Evolutionary conservation across 2,113 vertebrate species (phyloP).

Genomic region (Spea multiplicata): DNA sequence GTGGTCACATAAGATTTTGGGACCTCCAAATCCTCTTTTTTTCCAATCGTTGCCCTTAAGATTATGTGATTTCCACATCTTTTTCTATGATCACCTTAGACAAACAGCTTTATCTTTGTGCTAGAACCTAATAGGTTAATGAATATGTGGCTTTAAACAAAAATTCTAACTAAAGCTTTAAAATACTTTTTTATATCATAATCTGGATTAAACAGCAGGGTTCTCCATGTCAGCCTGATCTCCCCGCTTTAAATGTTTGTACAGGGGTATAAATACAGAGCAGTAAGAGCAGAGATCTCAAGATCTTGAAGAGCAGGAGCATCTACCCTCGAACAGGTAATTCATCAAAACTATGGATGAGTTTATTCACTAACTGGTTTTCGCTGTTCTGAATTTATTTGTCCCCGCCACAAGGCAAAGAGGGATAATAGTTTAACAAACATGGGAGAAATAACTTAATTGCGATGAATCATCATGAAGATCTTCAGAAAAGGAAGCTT

Average conservation of each 20-base stretch:
- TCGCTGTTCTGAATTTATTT: too few species aligned
- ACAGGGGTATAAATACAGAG: slow-evolving; percentile 18
- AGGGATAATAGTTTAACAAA: too few species aligned
- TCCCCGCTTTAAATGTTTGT: slow-evolving; percentile 4
- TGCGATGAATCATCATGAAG: too few species aligned
- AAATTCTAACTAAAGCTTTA: neutral
- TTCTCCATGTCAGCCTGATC: neutral
- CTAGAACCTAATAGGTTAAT: neutral
- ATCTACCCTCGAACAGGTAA: neutral
- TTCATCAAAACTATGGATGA: neutral
- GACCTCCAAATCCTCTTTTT: too few species aligned
- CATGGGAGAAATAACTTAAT: too few species aligned
- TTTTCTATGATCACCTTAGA: neutral
- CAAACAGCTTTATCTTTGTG: too few species aligned
- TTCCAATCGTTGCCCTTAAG: too few species aligned
- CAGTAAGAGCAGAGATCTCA: neutral
- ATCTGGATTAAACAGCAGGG: slow-evolving; percentile 29
- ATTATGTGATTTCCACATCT: neutral
- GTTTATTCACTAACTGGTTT: too few species aligned
- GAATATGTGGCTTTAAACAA: neutral
- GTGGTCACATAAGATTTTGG: too few species aligned
- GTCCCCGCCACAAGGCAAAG: too few species aligned
- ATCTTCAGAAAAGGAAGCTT: too few species aligned
- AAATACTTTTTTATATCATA: neutral
- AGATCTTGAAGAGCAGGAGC: neutral